Percentiles rank a stretch among this genome's conserved stretches.
Conservation (phyloP, 2,113 vertebrate species). For the Neoarius graeffei region DNA sequence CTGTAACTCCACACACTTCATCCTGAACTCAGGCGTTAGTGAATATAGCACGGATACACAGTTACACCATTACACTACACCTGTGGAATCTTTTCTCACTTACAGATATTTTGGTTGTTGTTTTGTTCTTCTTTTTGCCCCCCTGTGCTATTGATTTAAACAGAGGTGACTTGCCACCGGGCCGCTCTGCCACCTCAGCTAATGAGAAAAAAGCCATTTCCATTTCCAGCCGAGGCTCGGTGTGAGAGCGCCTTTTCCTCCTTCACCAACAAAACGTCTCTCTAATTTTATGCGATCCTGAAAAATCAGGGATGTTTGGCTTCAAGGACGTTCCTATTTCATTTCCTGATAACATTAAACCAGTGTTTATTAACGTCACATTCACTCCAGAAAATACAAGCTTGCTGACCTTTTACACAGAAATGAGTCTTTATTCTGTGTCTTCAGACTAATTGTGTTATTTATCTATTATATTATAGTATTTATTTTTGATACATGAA, state of each 20-base stretch:
- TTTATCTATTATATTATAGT: neutral
- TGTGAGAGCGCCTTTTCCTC: slow-evolving; percentile 36
- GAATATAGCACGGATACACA: neutral
- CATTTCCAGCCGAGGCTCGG: slow-evolving; percentile 50
- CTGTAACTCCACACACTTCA: neutral
- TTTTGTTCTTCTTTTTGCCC: neutral
- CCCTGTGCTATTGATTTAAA: slow-evolving; percentile 54
- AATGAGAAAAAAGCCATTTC: slow-evolving; percentile 52
- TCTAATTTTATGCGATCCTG: slow-evolving; percentile 12
- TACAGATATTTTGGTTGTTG: neutral
- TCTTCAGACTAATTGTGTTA: neutral
- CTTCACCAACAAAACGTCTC: slow-evolving; percentile 46
- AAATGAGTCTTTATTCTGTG: neutral
- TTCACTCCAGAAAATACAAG: neutral
- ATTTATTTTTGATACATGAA: neutral
- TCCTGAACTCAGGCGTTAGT: neutral
- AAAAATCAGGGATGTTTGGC: slow-evolving; percentile 24
- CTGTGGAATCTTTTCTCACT: neutral
- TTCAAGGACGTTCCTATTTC: slow-evolving; percentile 20
- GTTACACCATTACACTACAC: neutral
- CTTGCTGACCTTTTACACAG: neutral
- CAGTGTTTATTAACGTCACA: slow-evolving; percentile 4
- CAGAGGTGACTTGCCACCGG: slow-evolving; percentile 54
- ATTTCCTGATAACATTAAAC: slow-evolving; percentile 28
- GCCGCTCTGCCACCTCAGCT: slow-evolving; percentile 48